phyloP scores from a whole-genome alignment of 2,888 invertebrate species.

The Scaptomyza polygonia region DNA sequence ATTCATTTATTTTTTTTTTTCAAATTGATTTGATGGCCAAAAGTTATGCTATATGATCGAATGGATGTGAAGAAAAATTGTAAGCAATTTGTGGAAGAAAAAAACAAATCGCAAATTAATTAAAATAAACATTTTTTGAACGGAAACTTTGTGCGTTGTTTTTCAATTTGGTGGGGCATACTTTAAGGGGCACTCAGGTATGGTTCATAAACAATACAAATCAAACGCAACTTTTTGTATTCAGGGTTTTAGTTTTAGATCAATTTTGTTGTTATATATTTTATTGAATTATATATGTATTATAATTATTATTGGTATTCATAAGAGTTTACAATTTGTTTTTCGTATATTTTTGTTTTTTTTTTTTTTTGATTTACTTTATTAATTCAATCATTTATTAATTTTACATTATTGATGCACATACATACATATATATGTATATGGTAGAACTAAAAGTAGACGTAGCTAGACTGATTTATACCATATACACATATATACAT shows the following conservation, averaged over 20 bases:
- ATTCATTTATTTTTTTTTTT: background rate
- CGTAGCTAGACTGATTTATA: slow-evolving; percentile 20
- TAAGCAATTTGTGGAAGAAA: slow-evolving; percentile 37
- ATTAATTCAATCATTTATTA: slow-evolving; percentile 40
- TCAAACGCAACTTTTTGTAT: slow-evolving; percentile 10
- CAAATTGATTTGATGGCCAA: background rate
- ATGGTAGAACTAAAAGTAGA: slow-evolving; percentile 40
- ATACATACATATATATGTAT: slow-evolving; percentile 15
- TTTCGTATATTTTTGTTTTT: too few relatives aligned
- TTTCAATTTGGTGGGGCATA: background rate
- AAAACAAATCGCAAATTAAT: slow-evolving; percentile 18
- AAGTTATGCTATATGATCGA: slow-evolving; percentile 30
- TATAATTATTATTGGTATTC: slow-evolving; percentile 56
- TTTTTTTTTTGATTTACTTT: slow-evolving; percentile 33
- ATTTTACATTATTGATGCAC: slow-evolving; percentile 50
- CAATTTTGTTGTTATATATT: slow-evolving; percentile 37
- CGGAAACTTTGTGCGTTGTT: background rate
- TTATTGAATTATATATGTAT: slow-evolving; percentile 38
- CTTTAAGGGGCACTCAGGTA: background rate
- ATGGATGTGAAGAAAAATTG: slow-evolving; percentile 12
- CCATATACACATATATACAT: slow-evolving; percentile 4
- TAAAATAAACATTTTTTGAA: slow-evolving; percentile 48
- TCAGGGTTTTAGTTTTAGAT: slow-evolving; percentile 32
- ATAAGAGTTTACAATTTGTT: slow-evolving; percentile 58
- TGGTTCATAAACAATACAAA: too few relatives aligned